These are phyloP conservation scores for Stigmatopora nigra DNA, from an alignment of 2,113 vertebrate genomes.

Conservation along the genomic window DNA sequence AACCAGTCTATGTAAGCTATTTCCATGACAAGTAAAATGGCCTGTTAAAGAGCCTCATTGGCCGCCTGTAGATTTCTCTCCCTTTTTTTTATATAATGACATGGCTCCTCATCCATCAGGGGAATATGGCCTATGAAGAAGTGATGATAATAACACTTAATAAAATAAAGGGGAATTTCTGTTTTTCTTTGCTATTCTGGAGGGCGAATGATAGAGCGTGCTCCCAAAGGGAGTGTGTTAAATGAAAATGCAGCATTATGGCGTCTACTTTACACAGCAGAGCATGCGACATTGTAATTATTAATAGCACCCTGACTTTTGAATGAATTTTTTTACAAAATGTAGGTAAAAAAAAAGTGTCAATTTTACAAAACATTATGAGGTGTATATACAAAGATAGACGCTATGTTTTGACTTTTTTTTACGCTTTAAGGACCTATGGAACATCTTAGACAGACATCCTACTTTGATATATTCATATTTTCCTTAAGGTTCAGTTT, in stretches of 20 bases:
- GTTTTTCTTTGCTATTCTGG: constrained; percentile 57
- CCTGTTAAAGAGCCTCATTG: constrained; percentile 35
- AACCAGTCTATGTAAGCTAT: constrained; percentile 11
- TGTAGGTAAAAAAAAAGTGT: too few relatives aligned
- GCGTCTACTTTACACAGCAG: constrained; percentile 30
- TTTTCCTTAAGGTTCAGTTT: too few relatives aligned
- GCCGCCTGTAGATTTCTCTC: constrained; percentile 21
- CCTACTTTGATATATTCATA: too few relatives aligned
- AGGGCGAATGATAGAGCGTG: constrained; percentile 47
- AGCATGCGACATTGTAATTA: background rate
- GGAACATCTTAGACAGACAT: too few relatives aligned
- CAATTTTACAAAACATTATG: too few relatives aligned
- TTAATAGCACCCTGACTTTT: too few relatives aligned
- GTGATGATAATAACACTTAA: constrained; percentile 57
- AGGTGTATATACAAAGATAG: too few relatives aligned
- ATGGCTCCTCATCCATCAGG: constrained; percentile 31
- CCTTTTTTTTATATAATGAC: constrained; percentile 42
- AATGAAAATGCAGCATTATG: constrained; percentile 51
- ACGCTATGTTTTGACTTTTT: too few relatives aligned
- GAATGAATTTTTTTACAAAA: too few relatives aligned
- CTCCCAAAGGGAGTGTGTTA: constrained; percentile 61
- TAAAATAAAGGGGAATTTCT: constrained; percentile 56
- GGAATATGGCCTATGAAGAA: constrained; percentile 38
- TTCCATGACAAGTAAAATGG: constrained; percentile 34
- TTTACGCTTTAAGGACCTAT: too few relatives aligned